These are phyloP conservation scores for Gallinago media DNA, from an alignment of 2,113 vertebrate species.

Conservation along the genomic window DNA sequence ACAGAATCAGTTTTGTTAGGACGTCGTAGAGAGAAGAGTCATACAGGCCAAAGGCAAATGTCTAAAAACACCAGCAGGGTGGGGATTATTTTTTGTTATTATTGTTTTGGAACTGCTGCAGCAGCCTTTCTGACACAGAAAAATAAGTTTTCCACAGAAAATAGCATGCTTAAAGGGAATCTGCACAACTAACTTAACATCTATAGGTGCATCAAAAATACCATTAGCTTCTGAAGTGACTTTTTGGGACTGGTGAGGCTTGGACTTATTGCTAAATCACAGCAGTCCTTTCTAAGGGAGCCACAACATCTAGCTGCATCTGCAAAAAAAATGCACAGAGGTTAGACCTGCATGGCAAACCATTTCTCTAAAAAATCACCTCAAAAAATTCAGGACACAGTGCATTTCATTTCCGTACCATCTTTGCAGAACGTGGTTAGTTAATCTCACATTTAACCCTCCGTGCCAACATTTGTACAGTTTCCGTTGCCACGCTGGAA, in stretches of 20 bases:
- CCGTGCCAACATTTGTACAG: constrained; percentile 20
- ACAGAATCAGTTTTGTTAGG: constrained; percentile 38
- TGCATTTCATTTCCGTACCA: background rate
- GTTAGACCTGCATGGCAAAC: background rate
- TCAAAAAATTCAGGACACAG: background rate
- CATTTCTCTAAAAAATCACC: background rate
- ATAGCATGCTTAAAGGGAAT: background rate
- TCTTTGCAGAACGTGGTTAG: background rate
- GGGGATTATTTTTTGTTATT: background rate
- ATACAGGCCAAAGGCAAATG: background rate
- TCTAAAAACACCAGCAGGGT: constrained; percentile 38
- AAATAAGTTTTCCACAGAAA: background rate
- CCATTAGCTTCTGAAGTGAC: background rate
- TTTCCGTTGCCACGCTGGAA: constrained; percentile 4
- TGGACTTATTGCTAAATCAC: background rate
- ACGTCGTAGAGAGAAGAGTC: background rate
- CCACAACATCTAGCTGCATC: background rate
- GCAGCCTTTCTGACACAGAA: background rate
- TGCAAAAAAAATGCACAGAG: background rate
- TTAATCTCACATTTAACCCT: constrained; percentile 28
- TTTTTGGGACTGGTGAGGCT: background rate
- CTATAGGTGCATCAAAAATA: background rate
- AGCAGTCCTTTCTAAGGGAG: background rate
- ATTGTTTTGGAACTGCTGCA: background rate
- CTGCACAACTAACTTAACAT: background rate